phyloP scores from a whole-genome alignment of 1,140 invertebrate species.

The Ceratina calcarata region DNA sequence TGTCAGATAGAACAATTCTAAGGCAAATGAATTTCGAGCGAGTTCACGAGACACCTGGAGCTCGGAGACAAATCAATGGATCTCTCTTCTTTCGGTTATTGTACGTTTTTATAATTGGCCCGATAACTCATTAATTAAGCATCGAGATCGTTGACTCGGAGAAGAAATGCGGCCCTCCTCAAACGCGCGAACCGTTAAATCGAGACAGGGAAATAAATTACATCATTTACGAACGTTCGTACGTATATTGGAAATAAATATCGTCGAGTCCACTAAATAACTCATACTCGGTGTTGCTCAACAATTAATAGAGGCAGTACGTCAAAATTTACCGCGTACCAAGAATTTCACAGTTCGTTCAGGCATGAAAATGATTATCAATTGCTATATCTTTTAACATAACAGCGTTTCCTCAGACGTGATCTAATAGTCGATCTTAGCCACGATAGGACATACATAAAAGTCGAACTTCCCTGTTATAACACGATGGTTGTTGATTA shows the following conservation, averaged over 20 bases:
- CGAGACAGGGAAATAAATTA: neutral
- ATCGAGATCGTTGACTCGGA: constrained; percentile 39
- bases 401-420: neutral
- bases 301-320: neutral
- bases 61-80: constrained; percentile 51
- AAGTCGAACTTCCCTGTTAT: neutral
- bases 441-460: neutral
- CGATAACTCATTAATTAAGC: constrained; percentile 48
- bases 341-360: neutral
- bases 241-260: neutral
- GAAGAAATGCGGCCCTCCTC: constrained; percentile 26
- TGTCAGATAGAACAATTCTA: neutral
- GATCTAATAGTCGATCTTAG: neutral
- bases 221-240: neutral
- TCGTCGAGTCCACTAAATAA: neutral
- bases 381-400: neutral
- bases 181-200: constrained; percentile 31
- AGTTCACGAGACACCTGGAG: neutral
- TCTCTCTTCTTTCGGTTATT: constrained; percentile 28
- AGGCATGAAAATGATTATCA: neutral
- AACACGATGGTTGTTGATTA: neutral
- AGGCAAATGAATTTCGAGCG: no score
- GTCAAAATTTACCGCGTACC: neutral
- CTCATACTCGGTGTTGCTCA: no score
- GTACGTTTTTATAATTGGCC: constrained; percentile 69